These are phyloP conservation scores for Lasioglossum leucozonium DNA, from an alignment of 2,888 invertebrate species.

Conservation along the genomic window DNA sequence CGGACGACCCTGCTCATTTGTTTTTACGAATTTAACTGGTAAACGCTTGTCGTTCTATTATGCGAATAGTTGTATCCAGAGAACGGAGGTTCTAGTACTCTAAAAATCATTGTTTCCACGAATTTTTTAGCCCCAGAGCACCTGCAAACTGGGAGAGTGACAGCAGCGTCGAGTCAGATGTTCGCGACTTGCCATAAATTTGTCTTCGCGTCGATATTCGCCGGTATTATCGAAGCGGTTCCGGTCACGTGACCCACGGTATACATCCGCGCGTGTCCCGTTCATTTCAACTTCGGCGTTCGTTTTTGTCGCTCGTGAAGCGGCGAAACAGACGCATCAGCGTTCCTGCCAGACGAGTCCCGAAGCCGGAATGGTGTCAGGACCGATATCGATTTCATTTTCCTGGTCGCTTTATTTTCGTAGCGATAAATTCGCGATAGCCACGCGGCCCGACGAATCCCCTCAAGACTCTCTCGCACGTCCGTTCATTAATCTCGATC, in stretches of 20 bases:
- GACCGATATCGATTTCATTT: constrained; percentile 55
- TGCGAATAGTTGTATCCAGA: not conserved
- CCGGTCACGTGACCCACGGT: not conserved
- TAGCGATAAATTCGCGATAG: constrained; percentile 55
- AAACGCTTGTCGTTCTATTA: no score
- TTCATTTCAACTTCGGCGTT: not conserved
- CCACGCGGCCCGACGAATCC: constrained; percentile 45
- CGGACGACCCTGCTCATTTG: no score
- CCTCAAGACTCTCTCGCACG: constrained; percentile 55
- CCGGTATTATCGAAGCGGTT: not conserved
- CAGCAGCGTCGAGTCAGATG: not conserved
- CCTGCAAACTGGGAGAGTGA: not conserved
- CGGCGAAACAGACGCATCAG: constrained; percentile 27
- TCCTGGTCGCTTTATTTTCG: constrained; percentile 52
- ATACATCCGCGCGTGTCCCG: not conserved
- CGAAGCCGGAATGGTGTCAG: constrained; percentile 17
- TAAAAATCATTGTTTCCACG: not conserved
- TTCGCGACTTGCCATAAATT: constrained; percentile 6
- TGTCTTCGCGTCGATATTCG: not conserved
- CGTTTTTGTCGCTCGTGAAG: not conserved
- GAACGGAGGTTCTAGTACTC: not conserved
- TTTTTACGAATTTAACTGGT: no score
- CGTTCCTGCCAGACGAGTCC: constrained; percentile 22
- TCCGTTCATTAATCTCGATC: constrained; percentile 68
- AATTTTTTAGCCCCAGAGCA: not conserved